Percentiles rank a stretch among this genome's conserved stretches.
These are phyloP conservation scores for Eupithecia dodoneata DNA, from an alignment of 2,888 invertebrate species.

Conservation along the genomic window DNA sequence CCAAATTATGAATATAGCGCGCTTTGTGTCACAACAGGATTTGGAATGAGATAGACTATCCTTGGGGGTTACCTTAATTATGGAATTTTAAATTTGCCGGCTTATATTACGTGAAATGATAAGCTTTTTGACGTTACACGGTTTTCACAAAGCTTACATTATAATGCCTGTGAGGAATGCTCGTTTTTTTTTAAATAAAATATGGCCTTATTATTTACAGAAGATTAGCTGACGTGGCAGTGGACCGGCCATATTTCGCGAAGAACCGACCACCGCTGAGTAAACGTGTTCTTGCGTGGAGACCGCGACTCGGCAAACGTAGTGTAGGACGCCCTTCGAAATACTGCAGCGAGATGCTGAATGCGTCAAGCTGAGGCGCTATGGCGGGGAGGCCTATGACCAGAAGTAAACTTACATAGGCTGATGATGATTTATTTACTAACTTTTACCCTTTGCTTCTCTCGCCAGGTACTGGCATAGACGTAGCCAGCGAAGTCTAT, in stretches of 20 bases:
- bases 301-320: too few relatives aligned
- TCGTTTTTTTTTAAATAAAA: not conserved
- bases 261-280: too few relatives aligned
- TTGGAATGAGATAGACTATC: conserved; percentile 26
- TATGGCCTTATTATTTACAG: not conserved
- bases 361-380: too few relatives aligned
- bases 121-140: conserved; percentile 24
- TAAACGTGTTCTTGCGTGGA: too few relatives aligned
- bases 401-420: too few relatives aligned
- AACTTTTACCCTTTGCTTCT: not conserved
- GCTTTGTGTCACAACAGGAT: conserved; percentile 26
- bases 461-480: too few relatives aligned
- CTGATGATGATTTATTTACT: not conserved
- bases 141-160: not conserved
- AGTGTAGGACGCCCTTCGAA: too few relatives aligned
- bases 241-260: too few relatives aligned
- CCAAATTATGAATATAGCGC: conserved; percentile 17
- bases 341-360: too few relatives aligned
- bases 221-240: too few relatives aligned
- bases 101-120: conserved; percentile 24
- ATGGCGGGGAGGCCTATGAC: too few relatives aligned
- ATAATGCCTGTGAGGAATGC: not conserved
- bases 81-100: conserved; percentile 31
- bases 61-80: conserved; percentile 34
- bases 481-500: not conserved